Percentiles rank a stretch among this genome's conserved stretches.
phyloP scores from a whole-genome alignment of 2,797 vertebrate genomes.

The Sebastolobus alascanus region DNA sequence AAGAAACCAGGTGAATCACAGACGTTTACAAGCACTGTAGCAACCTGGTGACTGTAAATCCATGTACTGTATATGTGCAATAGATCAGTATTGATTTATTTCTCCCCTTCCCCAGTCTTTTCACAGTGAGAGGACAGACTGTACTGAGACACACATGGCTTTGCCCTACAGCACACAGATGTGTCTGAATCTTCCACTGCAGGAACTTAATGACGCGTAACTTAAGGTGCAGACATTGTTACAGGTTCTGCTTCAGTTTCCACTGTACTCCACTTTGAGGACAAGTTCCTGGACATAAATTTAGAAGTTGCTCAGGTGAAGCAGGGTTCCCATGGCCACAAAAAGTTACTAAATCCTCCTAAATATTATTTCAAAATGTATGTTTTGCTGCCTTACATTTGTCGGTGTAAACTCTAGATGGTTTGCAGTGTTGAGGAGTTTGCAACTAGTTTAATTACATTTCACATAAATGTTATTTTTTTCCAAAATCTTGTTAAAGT shows the following conservation, averaged over 20 bases:
- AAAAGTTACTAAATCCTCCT: neutral
- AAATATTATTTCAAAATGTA: neutral
- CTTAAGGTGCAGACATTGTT: neutral
- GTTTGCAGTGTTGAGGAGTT: neutral
- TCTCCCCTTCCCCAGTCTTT: neutral
- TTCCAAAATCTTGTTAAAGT: neutral
- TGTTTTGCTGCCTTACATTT: neutral
- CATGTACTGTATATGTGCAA: neutral
- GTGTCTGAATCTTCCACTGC: neutral
- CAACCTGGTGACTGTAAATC: too few species aligned
- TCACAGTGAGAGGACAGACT: neutral
- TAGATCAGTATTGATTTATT: neutral
- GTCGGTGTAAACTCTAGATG: neutral
- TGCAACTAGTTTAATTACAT: neutral
- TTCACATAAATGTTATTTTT: neutral
- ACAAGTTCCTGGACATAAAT: neutral
- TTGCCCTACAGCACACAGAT: neutral
- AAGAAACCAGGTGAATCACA: neutral
- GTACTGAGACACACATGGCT: neutral
- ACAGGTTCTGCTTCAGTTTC: constrained; percentile 1
- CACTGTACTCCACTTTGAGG: neutral
- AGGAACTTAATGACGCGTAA: neutral
- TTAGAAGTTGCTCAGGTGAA: neutral
- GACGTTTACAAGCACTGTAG: neutral
- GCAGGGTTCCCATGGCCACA: too few species aligned